Percentiles rank a stretch among this genome's conserved stretches.
These are phyloP conservation scores for Macquaria australasica DNA, from an alignment of 2,113 vertebrate genomes.

Conservation along the genomic window DNA sequence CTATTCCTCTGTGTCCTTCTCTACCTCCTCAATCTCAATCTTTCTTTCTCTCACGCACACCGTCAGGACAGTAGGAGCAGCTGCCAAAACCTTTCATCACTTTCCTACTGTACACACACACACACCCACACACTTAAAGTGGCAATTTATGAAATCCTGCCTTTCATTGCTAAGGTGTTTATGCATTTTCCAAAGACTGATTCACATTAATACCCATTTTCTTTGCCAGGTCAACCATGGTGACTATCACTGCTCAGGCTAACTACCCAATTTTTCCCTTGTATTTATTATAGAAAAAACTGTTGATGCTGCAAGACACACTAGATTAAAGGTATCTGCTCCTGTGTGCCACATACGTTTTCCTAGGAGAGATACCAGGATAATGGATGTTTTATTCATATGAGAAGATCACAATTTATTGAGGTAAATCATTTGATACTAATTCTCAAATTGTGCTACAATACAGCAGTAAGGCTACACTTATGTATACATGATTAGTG, in stretches of 20 bases:
- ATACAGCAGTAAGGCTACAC: background rate
- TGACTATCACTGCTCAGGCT: slow-evolving; percentile 4
- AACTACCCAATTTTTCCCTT: background rate
- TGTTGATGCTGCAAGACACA: background rate
- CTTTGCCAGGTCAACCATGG: slow-evolving; percentile 2
- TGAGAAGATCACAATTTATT: background rate
- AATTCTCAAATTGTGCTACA: too few relatives aligned
- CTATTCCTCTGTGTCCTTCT: background rate
- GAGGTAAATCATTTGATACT: background rate
- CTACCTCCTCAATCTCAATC: slow-evolving; percentile 9
- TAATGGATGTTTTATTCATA: background rate
- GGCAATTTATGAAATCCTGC: slow-evolving; percentile 21
- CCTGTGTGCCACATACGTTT: background rate
- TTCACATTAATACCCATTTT: background rate
- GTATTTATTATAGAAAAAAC: background rate
- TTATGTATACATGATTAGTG: background rate
- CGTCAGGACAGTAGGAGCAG: slow-evolving; percentile 19
- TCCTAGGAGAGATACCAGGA: background rate
- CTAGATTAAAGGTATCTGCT: background rate
- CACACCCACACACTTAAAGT: slow-evolving; percentile 37
- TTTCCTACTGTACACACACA: slow-evolving; percentile 14
- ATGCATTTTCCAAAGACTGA: slow-evolving; percentile 13
- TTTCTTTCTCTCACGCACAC: slow-evolving; percentile 17
- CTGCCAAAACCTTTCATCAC: slow-evolving; percentile 47
- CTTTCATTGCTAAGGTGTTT: slow-evolving; percentile 23